phyloP scores from a whole-genome alignment of 1,140 invertebrate species.

The Brachionus rubens region DNA sequence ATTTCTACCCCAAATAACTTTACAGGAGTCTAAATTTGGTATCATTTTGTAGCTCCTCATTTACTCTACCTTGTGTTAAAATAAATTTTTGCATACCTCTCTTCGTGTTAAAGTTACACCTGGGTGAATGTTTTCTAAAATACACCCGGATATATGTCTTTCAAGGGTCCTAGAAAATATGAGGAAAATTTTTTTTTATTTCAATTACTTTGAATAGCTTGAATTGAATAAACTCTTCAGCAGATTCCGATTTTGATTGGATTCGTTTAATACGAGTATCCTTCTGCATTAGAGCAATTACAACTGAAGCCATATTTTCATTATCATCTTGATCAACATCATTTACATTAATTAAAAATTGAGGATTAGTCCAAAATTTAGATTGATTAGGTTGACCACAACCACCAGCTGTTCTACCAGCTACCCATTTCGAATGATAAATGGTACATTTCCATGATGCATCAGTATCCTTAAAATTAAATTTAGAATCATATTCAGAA shows the following conservation, averaged over 20 bases:
- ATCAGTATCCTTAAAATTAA: conserved; percentile 28
- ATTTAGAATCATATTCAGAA: too few relatives aligned
- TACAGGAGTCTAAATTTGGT: too few relatives aligned
- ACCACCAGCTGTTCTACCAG: conserved; percentile 44
- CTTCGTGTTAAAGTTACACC: too few relatives aligned
- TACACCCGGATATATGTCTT: too few relatives aligned
- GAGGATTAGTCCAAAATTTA: conserved; percentile 47
- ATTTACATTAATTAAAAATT: conserved; percentile 46
- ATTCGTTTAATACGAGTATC: conserved; percentile 20
- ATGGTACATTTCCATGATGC: not conserved
- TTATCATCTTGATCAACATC: conserved; percentile 13
- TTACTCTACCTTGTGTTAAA: too few relatives aligned
- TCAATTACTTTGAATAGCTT: conserved; percentile 25
- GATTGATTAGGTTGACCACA: conserved; percentile 34
- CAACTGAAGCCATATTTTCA: conserved; percentile 14
- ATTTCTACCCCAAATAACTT: too few relatives aligned
- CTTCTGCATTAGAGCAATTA: conserved; percentile 45
- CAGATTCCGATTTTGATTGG: conserved; percentile 16
- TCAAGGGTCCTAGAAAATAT: too few relatives aligned
- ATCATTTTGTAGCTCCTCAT: too few relatives aligned
- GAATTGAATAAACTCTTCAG: conserved; percentile 47
- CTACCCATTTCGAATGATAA: conserved; percentile 36
- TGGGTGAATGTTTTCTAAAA: too few relatives aligned
- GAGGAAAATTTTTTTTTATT: too few relatives aligned
- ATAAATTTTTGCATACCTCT: too few relatives aligned